Base-by-base conservation (phyloP, 2,888 invertebrate species). In the Tetranychus piercei region DNA sequence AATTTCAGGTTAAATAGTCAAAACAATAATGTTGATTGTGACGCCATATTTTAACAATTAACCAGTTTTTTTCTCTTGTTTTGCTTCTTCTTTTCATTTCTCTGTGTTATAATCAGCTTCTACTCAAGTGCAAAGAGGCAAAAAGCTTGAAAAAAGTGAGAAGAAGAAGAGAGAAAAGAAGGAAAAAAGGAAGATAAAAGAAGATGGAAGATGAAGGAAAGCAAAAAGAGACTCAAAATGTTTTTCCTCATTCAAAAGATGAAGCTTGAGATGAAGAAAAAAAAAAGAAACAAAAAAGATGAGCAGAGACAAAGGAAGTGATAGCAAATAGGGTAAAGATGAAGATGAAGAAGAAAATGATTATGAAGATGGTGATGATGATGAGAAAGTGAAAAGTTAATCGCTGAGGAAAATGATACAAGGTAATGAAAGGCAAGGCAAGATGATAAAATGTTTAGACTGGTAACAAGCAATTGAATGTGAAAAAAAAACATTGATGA, bases 151-250 rank as follows among this genome's bases (percentile, higher is more conserved):
- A 34, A 72, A 45, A 23, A 22, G 11, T 11, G 69, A 23, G 69
- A 22, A 69, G 20, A 22, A 69, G n/a, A 22, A 69, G 69, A 69
- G 20, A 23, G 34, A 69, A 69, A 69, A 69, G 69, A 66, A 66
- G 20, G 15, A 20, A 66, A 20, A 20, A 20, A 66, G 66, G 20
- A 20, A 66, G 66, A 66, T 18, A 66, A 20, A 66, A 20, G 20
- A 64, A 64, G 65, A 64, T 64, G 65, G 15, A 64, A 64, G n/a
- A 20, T 20, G 66, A 66, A 11, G 20, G 65, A 65, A 20, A 66
- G 11, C 18, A 15, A 66, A 20, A 66, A 66, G 66, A 66, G 66
- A 15, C 18, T 18, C n/a, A 11, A 66, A 66, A 66, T 20, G 20
- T 6, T 65, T 65, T 65, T n/a, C n/a, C 65, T 65, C 65, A 18